Conservation (phyloP, 1,140 invertebrate genomes). For the Leptinotarsa defecta region DNA sequence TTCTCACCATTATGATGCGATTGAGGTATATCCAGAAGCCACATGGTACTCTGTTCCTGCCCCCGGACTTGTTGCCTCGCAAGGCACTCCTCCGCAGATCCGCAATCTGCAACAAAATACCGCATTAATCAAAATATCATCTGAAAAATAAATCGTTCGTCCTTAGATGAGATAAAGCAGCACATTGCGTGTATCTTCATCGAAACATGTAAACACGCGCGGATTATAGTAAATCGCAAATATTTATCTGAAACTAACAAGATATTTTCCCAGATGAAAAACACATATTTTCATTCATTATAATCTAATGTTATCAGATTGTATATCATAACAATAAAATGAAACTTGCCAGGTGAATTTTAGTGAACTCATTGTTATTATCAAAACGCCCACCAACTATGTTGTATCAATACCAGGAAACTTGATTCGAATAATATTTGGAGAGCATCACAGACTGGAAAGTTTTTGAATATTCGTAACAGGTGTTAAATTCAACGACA, state of each 20-base stretch:
- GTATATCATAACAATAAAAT: no score
- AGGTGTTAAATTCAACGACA: no score
- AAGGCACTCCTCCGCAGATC: constrained; percentile 44
- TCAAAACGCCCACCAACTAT: no score
- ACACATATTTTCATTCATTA: not conserved
- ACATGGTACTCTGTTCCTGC: constrained; percentile 46
- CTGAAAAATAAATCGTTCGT: not conserved
- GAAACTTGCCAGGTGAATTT: no score
- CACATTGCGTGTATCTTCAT: not conserved
- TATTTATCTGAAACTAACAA: not conserved
- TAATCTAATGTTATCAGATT: not conserved
- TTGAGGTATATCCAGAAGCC: constrained; percentile 48
- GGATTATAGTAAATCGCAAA: not conserved
- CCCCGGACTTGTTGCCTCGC: constrained; percentile 40
- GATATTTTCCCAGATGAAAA: not conserved
- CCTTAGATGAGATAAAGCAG: not conserved
- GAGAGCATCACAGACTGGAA: no score
- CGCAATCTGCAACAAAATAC: constrained; percentile 45
- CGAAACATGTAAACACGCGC: not conserved
- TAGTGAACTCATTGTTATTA: no score
- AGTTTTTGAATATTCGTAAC: no score
- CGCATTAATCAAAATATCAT: constrained; percentile 2
- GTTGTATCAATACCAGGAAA: no score
- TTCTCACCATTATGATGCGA: constrained; percentile 43
- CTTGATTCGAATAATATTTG: no score